Evolutionary conservation across 1,140 invertebrate genomes (phyloP).

Genomic region (Alviniconcha marisindica): DNA sequence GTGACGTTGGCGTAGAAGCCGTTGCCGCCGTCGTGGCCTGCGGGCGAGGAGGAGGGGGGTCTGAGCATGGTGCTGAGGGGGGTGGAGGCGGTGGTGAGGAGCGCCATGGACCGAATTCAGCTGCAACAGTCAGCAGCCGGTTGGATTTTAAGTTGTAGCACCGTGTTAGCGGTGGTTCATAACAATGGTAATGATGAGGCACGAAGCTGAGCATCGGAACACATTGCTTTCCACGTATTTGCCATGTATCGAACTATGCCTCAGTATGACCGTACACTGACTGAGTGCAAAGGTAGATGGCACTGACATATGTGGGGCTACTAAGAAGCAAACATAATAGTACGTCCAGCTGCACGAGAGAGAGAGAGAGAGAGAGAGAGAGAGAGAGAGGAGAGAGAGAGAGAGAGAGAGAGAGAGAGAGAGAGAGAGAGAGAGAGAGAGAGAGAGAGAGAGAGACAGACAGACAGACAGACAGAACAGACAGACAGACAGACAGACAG

Average conservation of each 20-base stretch:
- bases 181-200: too few relatives aligned
- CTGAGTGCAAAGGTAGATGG: not conserved
- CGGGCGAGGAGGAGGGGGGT: not conserved
- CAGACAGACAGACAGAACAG: not conserved
- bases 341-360: not conserved
- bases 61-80: not conserved
- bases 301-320: not conserved
- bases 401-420: slow-evolving; percentile 1
- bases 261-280: too few relatives aligned
- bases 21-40: not conserved
- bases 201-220: too few relatives aligned
- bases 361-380: not conserved
- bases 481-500: not conserved
- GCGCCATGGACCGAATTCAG: not conserved
- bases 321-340: too few relatives aligned
- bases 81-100: not conserved
- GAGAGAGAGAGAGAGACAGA: not conserved
- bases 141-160: too few relatives aligned
- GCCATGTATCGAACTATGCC: too few relatives aligned
- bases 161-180: too few relatives aligned
- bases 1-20: not conserved
- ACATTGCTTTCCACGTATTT: too few relatives aligned
- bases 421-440: slow-evolving; percentile 14
- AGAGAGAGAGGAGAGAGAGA: not conserved
- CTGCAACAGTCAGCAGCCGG: not conserved